These are phyloP conservation scores for Drosophila infuscata DNA, from an alignment of 2,888 invertebrate species.

Conservation along the genomic window DNA sequence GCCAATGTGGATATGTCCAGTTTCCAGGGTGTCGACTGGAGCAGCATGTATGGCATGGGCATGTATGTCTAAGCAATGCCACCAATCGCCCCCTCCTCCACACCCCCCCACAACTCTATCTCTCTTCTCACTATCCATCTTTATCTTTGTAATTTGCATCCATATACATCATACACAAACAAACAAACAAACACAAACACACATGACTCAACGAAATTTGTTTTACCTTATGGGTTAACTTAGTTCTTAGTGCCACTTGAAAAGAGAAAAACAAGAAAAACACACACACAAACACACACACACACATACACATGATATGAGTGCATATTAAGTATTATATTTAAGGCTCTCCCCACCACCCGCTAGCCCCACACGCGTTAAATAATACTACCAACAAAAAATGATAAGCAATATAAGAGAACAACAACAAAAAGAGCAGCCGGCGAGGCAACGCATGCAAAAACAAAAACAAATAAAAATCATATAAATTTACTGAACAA, in stretches of 20 bases:
- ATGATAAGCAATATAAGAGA: slow-evolving; percentile 63
- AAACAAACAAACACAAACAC: slow-evolving; percentile 23
- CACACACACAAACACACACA: slow-evolving; percentile 1
- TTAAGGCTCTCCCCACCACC: slow-evolving; percentile 56
- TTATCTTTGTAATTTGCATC: slow-evolving; percentile 47
- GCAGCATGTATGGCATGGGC: slow-evolving; percentile 96
- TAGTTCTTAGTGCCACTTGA: slow-evolving; percentile 55
- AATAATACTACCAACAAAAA: slow-evolving; percentile 56
- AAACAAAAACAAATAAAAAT: slow-evolving; percentile 33
- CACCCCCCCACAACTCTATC: neutral
- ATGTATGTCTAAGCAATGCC: slow-evolving; percentile 90
- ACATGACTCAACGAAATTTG: slow-evolving; percentile 49
- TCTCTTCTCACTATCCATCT: slow-evolving; percentile 5
- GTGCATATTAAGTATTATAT: slow-evolving; percentile 76
- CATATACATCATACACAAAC: slow-evolving; percentile 16
- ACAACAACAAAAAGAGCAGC: slow-evolving; percentile 43
- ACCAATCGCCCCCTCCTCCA: neutral
- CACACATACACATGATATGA: slow-evolving; percentile 28
- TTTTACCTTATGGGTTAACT: slow-evolving; percentile 54
- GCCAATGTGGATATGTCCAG: slow-evolving; percentile 96
- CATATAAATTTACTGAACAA: slow-evolving; percentile 31
- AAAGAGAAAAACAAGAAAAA: neutral
- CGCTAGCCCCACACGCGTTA: slow-evolving; percentile 39
- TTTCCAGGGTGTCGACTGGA: slow-evolving; percentile 96
- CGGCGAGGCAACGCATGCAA: slow-evolving; percentile 52